These are phyloP conservation scores for Monodelphis domestica DNA, from an alignment of 2,797 vertebrate genomes.

Conservation along the genomic window DNA sequence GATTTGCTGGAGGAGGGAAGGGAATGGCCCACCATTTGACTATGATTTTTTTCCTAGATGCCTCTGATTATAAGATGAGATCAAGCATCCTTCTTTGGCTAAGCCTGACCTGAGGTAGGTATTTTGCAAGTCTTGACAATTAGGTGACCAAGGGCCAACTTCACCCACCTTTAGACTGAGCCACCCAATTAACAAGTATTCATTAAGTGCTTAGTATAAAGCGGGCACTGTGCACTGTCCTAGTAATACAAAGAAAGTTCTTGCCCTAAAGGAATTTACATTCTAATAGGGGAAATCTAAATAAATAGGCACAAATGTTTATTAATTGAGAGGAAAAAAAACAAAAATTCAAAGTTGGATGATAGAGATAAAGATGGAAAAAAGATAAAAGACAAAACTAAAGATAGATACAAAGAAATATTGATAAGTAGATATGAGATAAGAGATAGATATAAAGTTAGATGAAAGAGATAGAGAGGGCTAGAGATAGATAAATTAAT, in stretches of 20 bases:
- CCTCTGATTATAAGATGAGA: neutral
- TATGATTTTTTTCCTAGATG: conserved; percentile 9
- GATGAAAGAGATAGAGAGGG: too few relatives aligned
- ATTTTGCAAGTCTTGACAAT: conserved; percentile 3
- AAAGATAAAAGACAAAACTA: too few relatives aligned
- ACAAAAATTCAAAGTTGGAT: neutral
- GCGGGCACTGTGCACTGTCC: neutral
- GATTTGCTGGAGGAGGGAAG: neutral
- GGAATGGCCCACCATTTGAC: neutral
- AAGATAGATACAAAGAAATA: too few relatives aligned
- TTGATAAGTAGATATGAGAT: too few relatives aligned
- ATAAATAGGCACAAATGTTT: neutral
- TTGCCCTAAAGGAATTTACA: neutral
- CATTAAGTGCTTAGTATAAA: neutral
- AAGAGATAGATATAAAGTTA: too few relatives aligned
- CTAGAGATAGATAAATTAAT: neutral
- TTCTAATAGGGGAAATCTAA: neutral
- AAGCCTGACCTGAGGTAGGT: neutral
- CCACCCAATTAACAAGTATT: neutral
- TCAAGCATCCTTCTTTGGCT: neutral
- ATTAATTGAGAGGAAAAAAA: neutral
- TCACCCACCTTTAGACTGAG: conserved; percentile 1
- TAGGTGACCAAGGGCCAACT: neutral
- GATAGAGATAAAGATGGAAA: neutral
- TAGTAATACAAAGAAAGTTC: neutral